These are phyloP conservation scores for Channa striata DNA, from an alignment of 2,797 vertebrate genomes.

Conservation along the genomic window DNA sequence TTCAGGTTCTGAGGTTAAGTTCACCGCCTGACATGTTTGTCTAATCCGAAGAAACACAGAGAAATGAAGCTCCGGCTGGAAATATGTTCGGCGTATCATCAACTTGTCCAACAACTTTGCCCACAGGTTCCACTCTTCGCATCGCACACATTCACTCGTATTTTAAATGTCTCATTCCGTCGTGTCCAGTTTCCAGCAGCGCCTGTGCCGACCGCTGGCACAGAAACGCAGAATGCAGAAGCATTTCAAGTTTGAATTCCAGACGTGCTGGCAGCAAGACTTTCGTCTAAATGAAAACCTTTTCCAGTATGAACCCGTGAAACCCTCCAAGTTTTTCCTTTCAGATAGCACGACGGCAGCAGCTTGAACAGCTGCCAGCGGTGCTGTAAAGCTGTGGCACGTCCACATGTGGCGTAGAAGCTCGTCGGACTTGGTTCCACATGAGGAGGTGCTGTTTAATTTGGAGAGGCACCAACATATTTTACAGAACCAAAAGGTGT, in stretches of 20 bases:
- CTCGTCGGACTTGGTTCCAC: constrained; percentile 8
- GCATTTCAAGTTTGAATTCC: constrained; percentile 30
- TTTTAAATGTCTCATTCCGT: neutral
- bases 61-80: too few relatives aligned
- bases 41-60: too few relatives aligned
- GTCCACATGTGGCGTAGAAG: constrained; percentile 1
- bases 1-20: too few relatives aligned
- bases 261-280: constrained; percentile 44
- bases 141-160: too few relatives aligned
- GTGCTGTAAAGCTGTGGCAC: neutral
- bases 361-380: constrained; percentile 12
- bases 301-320: constrained; percentile 7
- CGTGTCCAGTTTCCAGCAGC: constrained; percentile 12
- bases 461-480: constrained; percentile 12
- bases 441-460: constrained; percentile 5
- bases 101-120: neutral
- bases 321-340: neutral
- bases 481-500: neutral
- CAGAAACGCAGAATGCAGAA: neutral
- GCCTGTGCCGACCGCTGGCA: constrained; percentile 23
- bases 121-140: neutral
- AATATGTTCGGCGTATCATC: too few relatives aligned
- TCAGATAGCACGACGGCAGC: constrained; percentile 16
- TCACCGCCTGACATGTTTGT: too few relatives aligned
- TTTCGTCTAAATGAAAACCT: constrained; percentile 40